These are phyloP conservation scores for Periplaneta americana DNA, from an alignment of 1,140 invertebrate species.

Conservation along the genomic window DNA sequence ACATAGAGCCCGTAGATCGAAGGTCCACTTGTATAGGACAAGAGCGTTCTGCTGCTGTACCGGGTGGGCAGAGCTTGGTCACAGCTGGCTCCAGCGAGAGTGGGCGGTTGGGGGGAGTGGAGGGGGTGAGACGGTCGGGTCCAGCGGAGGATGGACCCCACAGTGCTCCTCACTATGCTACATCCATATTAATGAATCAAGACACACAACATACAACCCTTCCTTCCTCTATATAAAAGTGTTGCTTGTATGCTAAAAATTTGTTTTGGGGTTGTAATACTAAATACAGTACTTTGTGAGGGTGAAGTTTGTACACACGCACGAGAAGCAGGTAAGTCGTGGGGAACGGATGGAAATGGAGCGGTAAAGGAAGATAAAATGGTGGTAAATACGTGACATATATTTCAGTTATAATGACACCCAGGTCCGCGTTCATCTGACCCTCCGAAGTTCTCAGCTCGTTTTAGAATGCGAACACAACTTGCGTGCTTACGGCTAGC, in stretches of 20 bases:
- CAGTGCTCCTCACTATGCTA: neutral
- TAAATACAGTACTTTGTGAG: neutral
- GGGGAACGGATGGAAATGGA: neutral
- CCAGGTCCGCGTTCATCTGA: too few species aligned
- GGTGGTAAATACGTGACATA: too few species aligned
- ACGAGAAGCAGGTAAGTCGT: neutral
- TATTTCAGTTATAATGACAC: too few species aligned
- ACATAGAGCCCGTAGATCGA: too few species aligned
- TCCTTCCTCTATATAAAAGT: neutral
- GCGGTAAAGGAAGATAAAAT: neutral
- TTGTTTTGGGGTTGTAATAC: neutral
- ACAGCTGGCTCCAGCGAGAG: neutral
- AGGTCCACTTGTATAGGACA: neutral
- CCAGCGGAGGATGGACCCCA: neutral
- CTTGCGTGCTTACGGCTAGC: too few species aligned
- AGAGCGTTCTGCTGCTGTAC: neutral
- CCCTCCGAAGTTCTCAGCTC: too few species aligned
- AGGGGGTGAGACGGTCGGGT: neutral
- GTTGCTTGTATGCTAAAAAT: neutral
- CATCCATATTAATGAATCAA: neutral
- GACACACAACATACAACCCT: neutral
- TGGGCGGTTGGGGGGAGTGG: too few species aligned
- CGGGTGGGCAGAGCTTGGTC: neutral
- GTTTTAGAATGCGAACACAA: too few species aligned
- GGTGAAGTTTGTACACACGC: neutral